Percentiles rank a stretch among this genome's conserved stretches.
Evolutionary conservation across 2,888 invertebrate species (phyloP).

Genomic region (Oeneis ivallda): DNA sequence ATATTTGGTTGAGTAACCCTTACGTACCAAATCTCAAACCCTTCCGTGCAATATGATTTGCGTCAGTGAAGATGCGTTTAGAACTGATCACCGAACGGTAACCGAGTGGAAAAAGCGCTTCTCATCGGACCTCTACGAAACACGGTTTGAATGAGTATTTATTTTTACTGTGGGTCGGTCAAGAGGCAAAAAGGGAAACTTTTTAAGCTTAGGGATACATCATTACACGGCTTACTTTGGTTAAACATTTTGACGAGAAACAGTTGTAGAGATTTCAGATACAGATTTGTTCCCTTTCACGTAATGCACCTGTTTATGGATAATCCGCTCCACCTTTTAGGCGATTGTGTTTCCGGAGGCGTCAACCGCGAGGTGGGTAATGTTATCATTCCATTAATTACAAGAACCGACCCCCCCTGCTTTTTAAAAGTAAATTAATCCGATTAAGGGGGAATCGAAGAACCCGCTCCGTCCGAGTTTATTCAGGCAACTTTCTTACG

Average conservation of each 20-base stretch:
- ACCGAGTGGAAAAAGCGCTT: constrained; percentile 81
- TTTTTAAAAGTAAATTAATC: constrained; percentile 82
- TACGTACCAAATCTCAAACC: constrained; percentile 72
- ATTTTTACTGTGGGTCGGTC: constrained; percentile 22
- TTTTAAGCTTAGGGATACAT: neutral
- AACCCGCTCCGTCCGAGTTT: constrained; percentile 80
- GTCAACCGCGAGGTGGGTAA: constrained; percentile 76
- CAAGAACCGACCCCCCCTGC: constrained; percentile 74
- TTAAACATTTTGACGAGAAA: neutral
- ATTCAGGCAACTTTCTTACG: constrained; percentile 80
- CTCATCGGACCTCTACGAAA: constrained; percentile 68
- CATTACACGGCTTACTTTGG: neutral
- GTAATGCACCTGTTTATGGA: constrained; percentile 27
- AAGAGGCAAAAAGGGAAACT: constrained; percentile 5
- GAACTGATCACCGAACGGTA: constrained; percentile 79
- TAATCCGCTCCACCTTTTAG: constrained; percentile 45
- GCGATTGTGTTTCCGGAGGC: constrained; percentile 62
- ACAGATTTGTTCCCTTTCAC: neutral
- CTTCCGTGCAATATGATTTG: constrained; percentile 81
- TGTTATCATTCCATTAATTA: constrained; percentile 82
- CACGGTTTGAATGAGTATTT: constrained; percentile 33
- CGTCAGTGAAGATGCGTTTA: constrained; percentile 79
- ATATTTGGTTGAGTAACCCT: constrained; percentile 46
- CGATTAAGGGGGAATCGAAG: constrained; percentile 80
- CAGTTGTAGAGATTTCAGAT: neutral